These are phyloP conservation scores for Anniella stebbinsi DNA, from an alignment of 2,797 vertebrate genomes.

Conservation along the genomic window DNA sequence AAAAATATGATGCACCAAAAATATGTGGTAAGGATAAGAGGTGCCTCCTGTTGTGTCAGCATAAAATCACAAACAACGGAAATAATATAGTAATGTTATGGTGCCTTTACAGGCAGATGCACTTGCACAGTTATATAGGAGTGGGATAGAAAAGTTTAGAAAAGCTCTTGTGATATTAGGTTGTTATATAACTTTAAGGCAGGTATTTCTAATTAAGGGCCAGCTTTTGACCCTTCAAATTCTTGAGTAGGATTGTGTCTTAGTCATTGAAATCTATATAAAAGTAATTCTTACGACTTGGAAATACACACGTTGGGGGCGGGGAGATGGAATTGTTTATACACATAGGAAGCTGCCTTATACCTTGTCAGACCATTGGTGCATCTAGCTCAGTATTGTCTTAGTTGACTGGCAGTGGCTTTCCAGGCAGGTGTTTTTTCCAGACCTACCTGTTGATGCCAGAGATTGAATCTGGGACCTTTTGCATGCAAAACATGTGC, in stretches of 20 bases:
- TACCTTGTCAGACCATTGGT: too few species aligned
- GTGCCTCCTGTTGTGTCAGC: background rate
- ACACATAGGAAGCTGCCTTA: too few species aligned
- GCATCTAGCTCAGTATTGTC: too few species aligned
- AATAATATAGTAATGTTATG: too few species aligned
- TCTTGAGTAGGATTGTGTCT: background rate
- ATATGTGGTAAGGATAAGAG: background rate
- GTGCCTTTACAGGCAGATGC: background rate
- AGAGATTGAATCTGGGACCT: too few species aligned
- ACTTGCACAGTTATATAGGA: background rate
- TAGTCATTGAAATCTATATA: background rate
- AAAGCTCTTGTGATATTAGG: slow-evolving; percentile 29
- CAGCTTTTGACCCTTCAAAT: background rate
- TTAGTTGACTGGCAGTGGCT: too few species aligned
- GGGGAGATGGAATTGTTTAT: background rate
- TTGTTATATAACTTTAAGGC: slow-evolving; percentile 55
- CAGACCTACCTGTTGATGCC: too few species aligned
- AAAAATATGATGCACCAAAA: background rate
- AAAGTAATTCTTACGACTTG: background rate
- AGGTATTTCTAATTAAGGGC: background rate
- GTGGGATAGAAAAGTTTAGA: background rate
- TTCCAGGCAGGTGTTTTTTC: too few species aligned
- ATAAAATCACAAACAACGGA: background rate
- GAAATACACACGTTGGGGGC: slow-evolving; percentile 19
- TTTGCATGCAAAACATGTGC: too few species aligned